Conservation (phyloP, 2,113 vertebrate species). For the Gadus macrocephalus region DNA sequence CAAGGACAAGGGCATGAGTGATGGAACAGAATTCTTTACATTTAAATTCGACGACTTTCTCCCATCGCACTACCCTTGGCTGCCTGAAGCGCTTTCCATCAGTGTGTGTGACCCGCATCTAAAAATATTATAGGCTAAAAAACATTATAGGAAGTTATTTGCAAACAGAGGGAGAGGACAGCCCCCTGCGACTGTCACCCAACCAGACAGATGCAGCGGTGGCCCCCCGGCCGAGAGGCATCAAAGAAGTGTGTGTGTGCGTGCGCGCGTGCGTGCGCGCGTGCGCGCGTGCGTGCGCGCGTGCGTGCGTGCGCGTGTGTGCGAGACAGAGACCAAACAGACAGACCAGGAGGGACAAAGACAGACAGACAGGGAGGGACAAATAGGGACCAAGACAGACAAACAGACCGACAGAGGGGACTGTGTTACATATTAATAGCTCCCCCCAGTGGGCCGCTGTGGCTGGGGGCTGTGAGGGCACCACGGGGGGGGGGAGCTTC, state of each 20-base stretch:
- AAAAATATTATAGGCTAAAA: slow-evolving; percentile 22
- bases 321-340: too few relatives aligned
- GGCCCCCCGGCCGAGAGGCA: slow-evolving; percentile 29
- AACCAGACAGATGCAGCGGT: slow-evolving; percentile 22
- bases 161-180: slow-evolving; percentile 2
- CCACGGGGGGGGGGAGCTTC: slow-evolving; percentile 3
- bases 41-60: not conserved
- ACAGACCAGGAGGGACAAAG: too few relatives aligned
- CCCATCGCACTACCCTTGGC: not conserved
- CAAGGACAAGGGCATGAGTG: slow-evolving; percentile 13
- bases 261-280: too few relatives aligned
- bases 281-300: too few relatives aligned
- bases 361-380: too few relatives aligned
- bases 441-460: slow-evolving; percentile 35
- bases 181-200: too few relatives aligned
- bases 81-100: slow-evolving; percentile 7
- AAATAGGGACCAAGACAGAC: too few relatives aligned
- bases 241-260: slow-evolving; percentile 15
- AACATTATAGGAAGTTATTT: slow-evolving; percentile 14
- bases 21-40: not conserved
- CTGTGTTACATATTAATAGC: slow-evolving; percentile 51
- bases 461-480: slow-evolving; percentile 18
- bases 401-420: slow-evolving; percentile 1
- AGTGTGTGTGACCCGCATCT: slow-evolving; percentile 16
- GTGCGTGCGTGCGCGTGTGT: too few relatives aligned